phyloP scores from a whole-genome alignment of 37 sponge, comb jelly and placozoan species.

The Diacarnus erythraeanus region DNA sequence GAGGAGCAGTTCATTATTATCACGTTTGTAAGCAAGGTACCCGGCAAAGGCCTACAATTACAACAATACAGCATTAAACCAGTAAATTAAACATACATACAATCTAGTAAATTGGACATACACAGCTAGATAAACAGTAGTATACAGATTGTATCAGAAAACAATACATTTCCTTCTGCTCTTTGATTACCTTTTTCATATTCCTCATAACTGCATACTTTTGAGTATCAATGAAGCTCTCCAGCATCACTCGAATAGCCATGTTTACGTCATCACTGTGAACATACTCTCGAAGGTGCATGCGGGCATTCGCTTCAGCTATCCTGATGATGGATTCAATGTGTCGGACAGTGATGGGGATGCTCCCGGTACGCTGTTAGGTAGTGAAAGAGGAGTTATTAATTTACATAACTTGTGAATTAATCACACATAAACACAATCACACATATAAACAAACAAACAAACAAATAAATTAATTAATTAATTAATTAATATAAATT shows the following conservation, averaged over 20 bases:
- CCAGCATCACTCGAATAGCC: constrained; percentile 97
- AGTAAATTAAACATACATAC: background rate
- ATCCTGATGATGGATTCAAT: constrained; percentile 97
- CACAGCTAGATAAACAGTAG: no score
- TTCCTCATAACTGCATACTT: constrained; percentile 98
- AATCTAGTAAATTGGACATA: background rate
- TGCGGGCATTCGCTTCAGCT: constrained; percentile 94
- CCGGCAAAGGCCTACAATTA: constrained; percentile 90
- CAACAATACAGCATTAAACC: no score
- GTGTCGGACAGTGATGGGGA: constrained; percentile 98
- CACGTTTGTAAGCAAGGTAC: constrained; percentile 90
- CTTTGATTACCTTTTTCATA: constrained; percentile 92
- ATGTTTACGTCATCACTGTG: constrained; percentile 97
- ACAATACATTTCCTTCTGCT: no score
- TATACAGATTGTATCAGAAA: no score
- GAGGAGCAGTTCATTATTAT: constrained; percentile 97
- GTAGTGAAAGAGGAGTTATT: background rate
- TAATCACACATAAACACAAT: no score
- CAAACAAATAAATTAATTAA: no score
- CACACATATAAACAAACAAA: no score
- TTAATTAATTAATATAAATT: no score
- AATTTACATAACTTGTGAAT: no score
- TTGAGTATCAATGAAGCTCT: constrained; percentile 99
- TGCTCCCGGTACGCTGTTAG: constrained; percentile 91
- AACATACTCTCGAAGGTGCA: constrained; percentile 96